Conservation (phyloP, 2,113 vertebrate species). For the Bothrops jararaca region DNA sequence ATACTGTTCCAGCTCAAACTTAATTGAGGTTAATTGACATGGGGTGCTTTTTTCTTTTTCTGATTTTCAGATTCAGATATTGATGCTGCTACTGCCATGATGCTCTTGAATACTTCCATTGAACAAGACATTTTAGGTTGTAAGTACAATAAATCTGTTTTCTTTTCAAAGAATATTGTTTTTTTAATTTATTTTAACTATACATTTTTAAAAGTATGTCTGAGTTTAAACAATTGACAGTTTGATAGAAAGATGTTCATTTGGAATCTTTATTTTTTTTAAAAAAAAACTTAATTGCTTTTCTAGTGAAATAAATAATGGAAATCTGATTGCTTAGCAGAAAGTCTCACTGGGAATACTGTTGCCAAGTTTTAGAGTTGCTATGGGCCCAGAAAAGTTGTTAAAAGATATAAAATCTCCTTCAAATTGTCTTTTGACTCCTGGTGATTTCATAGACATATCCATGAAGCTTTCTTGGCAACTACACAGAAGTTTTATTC, state of each 20-base stretch:
- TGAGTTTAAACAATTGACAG: not conserved
- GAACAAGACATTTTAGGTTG: slow-evolving; percentile 93
- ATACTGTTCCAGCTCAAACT: not conserved
- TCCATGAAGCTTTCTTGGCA: not conserved
- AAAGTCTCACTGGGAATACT: not conserved
- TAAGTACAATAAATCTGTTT: slow-evolving; percentile 74
- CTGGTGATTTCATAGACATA: not conserved
- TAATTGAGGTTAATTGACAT: slow-evolving; percentile 22
- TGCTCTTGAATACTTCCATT: slow-evolving; percentile 98
- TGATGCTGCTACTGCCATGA: slow-evolving; percentile 99
- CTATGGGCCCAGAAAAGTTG: not conserved
- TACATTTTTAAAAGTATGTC: not conserved
- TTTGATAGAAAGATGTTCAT: not conserved
- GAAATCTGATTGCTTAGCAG: not conserved
- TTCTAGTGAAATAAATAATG: not conserved
- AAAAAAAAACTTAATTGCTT: not conserved
- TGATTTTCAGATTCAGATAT: slow-evolving; percentile 90
- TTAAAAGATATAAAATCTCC: not conserved
- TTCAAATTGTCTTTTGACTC: not conserved
- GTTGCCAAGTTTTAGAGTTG: not conserved
- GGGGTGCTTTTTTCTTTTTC: not conserved
- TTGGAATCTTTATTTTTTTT: not conserved
- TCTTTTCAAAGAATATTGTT: not conserved
- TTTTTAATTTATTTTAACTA: not conserved
- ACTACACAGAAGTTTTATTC: not conserved